Evolutionary conservation across 2,797 vertebrate species (phyloP), one percentile per base, ranked within the genome.

Genomic region (Propithecus perrieri): DNA sequence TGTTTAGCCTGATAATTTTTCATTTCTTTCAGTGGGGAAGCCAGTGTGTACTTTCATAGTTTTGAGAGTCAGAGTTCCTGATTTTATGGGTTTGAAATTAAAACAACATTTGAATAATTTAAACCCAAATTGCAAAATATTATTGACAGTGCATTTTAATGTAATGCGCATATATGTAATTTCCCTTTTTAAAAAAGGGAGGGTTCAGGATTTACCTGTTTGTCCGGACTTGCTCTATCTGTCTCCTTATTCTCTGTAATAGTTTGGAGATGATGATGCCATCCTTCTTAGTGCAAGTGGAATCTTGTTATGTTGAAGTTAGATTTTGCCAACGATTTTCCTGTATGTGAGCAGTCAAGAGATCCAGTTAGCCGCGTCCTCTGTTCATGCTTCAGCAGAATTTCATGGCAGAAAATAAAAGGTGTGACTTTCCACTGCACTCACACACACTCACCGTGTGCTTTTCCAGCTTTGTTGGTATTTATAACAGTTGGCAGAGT

Each of bases 221-320:
- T 89, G 71, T 92, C 93, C 4, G 59, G 95, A 93, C 84, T 55
- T 96, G 93, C 90, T 79, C 38, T 91, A 69, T 89, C 71, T 81
- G 55, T 87, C 59, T 92, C 92, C 46, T 97, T 85, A 89, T 92
- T 93, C 48, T 91, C 65, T 75, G 22, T 92, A 63, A 69, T 71
- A 43, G 61, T 71, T 74, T 69, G 55, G 9, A 65, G 53, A 74
- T 17, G 38, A 43, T 92, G 65, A 89, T 61, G 59, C 50, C 74
- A 57, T 76, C 80, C 81, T 90, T 90, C 63, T 53, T 35, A 33
- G 48, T 72, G 65, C 88, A 90, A 97, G 96, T 89, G 38, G 88
- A 87, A 72, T 94, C 95, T 97, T 95, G 92, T 94, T 91, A 48
- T 53, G n/a, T 20, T 46, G 48, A 85, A 84, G 79, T 80, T 65